Evolutionary conservation across 2,113 vertebrate species (phyloP).

Genomic region (Eolophus roseicapilla): DNA sequence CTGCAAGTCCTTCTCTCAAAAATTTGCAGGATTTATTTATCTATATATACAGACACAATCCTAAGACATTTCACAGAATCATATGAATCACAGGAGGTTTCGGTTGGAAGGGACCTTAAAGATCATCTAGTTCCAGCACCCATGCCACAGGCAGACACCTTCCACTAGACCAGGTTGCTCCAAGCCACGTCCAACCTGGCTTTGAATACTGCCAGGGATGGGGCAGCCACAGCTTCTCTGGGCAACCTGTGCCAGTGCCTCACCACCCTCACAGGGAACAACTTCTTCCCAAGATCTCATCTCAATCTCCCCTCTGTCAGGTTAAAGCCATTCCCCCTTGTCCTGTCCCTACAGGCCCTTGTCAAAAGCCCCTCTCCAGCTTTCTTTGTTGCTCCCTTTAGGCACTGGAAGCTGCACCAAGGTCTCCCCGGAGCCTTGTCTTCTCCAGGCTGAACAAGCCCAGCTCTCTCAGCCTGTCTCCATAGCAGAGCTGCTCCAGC

Average conservation of each 20-base stretch:
- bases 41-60: rapidly evolving
- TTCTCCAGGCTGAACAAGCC: background rate
- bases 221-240: too few species aligned
- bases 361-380: background rate
- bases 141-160: background rate
- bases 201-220: background rate
- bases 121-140: background rate
- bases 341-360: background rate
- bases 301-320: background rate
- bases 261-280: background rate
- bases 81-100: background rate
- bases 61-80: background rate
- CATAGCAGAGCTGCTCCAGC: background rate
- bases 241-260: background rate
- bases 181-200: background rate
- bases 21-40: background rate
- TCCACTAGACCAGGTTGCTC: background rate
- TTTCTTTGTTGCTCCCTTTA: background rate
- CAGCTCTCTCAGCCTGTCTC: background rate
- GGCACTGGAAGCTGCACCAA: background rate
- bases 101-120: background rate
- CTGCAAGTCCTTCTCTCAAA: background rate
- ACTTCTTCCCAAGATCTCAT: background rate
- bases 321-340: background rate
- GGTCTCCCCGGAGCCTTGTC: background rate